Conservation (phyloP, 2,113 vertebrate genomes). For the Daubentonia madagascariensis region DNA sequence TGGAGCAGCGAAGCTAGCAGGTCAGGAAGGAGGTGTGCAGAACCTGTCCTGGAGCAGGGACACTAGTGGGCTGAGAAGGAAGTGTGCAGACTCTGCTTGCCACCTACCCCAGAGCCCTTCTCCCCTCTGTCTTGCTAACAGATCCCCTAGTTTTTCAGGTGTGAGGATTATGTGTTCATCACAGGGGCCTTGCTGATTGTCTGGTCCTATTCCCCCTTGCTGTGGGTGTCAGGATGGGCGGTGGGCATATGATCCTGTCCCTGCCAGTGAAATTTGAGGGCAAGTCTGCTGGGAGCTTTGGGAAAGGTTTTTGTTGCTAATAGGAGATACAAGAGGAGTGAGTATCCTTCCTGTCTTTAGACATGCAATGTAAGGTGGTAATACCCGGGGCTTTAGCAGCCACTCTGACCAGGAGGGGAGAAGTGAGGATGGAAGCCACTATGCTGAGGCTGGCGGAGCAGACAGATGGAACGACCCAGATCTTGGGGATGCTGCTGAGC, state of each 20-base stretch:
- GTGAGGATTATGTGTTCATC: not conserved
- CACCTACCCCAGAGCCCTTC: too few relatives aligned
- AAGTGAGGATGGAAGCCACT: not conserved
- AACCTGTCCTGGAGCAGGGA: not conserved
- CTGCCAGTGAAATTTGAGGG: not conserved
- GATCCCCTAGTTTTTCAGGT: not conserved
- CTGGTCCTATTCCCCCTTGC: not conserved
- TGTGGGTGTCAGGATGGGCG: not conserved
- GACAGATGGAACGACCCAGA: too few relatives aligned
- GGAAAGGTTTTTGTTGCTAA: not conserved
- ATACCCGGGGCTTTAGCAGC: not conserved
- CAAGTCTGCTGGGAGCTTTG: not conserved
- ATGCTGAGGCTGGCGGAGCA: not conserved
- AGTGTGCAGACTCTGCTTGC: not conserved
- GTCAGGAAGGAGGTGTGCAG: not conserved
- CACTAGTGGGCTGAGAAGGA: accelerated
- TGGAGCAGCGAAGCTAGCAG: accelerated
- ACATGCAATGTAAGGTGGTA: too few relatives aligned
- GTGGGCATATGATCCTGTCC: not conserved
- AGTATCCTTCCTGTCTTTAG: not conserved
- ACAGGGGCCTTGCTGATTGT: not conserved
- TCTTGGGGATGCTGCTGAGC: not conserved
- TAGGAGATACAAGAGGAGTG: not conserved
- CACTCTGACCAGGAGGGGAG: not conserved
- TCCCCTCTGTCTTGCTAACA: not conserved